A percentile compares a stretch with the other conserved stretches of the same genome.
Evolutionary conservation across 2,888 invertebrate genomes (phyloP).

Genomic region (Yponomeuta plumbellus): DNA sequence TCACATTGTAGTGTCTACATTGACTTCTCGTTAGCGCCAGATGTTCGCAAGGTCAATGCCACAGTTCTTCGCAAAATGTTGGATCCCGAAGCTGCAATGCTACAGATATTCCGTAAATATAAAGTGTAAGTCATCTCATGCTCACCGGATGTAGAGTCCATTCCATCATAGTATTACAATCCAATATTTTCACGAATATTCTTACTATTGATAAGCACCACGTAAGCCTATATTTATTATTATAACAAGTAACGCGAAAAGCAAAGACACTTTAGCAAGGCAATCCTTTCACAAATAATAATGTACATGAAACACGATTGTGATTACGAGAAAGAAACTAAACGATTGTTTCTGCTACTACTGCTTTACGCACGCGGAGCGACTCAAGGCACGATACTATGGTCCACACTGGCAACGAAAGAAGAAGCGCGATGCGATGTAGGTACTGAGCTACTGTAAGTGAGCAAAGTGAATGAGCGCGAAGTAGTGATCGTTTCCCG

Average conservation of each 20-base stretch:
- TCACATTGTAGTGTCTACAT: slow-evolving; percentile 44
- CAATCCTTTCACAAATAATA: slow-evolving; percentile 47
- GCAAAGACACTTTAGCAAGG: slow-evolving; percentile 76
- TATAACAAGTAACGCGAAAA: slow-evolving; percentile 63
- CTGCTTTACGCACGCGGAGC: slow-evolving; percentile 24
- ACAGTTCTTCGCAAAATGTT: slow-evolving; percentile 20
- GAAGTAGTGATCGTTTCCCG: slow-evolving; percentile 28
- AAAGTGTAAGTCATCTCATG: slow-evolving; percentile 21
- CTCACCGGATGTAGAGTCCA: slow-evolving; percentile 17
- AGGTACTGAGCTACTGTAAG: slow-evolving; percentile 18
- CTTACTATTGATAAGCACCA: slow-evolving; percentile 49
- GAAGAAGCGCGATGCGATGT: slow-evolving; percentile 20
- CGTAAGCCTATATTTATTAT: slow-evolving; percentile 42
- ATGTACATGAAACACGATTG: slow-evolving; percentile 30
- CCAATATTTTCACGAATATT: slow-evolving; percentile 22
- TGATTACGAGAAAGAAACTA: slow-evolving; percentile 33
- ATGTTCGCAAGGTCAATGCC: slow-evolving; percentile 60
- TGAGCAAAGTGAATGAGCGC: slow-evolving; percentile 28
- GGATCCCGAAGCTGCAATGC: neutral
- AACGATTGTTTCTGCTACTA: neutral
- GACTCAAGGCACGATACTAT: slow-evolving; percentile 64
- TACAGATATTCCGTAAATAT: neutral
- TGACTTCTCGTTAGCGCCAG: slow-evolving; percentile 39
- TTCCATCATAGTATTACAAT: slow-evolving; percentile 18
- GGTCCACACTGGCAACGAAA: slow-evolving; percentile 60